Evolutionary conservation across 35 echinoderm and acorn worm species (phyloP).

Genomic region (Holothuria glaberrima): DNA sequence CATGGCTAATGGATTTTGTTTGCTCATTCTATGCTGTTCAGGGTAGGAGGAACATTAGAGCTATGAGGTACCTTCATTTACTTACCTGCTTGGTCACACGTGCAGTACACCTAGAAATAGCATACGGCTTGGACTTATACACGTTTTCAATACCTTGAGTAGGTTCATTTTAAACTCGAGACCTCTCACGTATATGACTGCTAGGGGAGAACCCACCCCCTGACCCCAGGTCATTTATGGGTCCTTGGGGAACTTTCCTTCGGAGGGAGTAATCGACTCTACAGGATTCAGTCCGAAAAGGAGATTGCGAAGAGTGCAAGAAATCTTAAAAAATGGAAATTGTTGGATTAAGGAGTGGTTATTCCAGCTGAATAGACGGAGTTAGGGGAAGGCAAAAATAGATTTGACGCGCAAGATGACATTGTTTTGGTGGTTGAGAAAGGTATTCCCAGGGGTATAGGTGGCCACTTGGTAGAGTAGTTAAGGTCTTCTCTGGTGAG

Average conservation of each 20-base stretch:
- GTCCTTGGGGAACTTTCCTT: background rate
- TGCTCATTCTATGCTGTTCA: background rate
- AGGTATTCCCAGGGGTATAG: constrained; percentile 2
- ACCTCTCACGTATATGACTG: constrained; percentile 10
- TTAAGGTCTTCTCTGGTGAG: constrained; percentile 34
- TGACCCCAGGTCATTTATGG: constrained; percentile 47
- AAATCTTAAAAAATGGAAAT: constrained; percentile 30
- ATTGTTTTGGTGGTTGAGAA: constrained; percentile 24
- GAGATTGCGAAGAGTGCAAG: constrained; percentile 33
- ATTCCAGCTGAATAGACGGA: background rate
- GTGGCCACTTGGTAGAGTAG: constrained; percentile 52
- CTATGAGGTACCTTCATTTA: constrained; percentile 57
- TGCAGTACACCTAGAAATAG: constrained; percentile 66
- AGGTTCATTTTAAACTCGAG: constrained; percentile 58
- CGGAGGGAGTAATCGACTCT: background rate
- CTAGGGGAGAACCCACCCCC: constrained; percentile 8
- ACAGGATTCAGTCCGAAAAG: constrained; percentile 11
- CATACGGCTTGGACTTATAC: constrained; percentile 33
- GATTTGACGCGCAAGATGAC: background rate
- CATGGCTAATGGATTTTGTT: background rate
- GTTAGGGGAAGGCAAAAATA: background rate
- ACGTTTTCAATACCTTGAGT: constrained; percentile 58
- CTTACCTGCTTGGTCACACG: constrained; percentile 61
- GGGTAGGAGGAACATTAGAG: constrained; percentile 9
- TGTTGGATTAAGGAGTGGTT: constrained; percentile 25